Evolutionary conservation across 2,797 vertebrate species (phyloP), one percentile per base, ranked within the genome.

Genomic region (Champsocephalus esox): DNA sequence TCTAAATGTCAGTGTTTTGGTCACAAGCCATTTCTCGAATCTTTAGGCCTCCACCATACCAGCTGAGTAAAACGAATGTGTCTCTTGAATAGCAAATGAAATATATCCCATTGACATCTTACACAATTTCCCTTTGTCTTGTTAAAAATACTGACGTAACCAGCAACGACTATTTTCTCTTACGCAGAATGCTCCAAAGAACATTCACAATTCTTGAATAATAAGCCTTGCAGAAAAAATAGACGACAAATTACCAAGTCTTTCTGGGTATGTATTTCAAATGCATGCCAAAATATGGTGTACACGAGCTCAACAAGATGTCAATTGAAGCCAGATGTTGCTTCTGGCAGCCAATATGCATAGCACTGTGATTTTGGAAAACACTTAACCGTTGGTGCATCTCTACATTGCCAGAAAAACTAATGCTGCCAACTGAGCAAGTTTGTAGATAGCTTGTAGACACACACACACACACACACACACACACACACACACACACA

Each of bases 391-490:
- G 66, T 79, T 50, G 61, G 54, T 38, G 10, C 48, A 57, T 56
- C 9, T 21, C 50, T 44, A 11, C 19, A n/a, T 38, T 73, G 70
- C 63, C 65, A 86, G 59, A 77, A 24, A 45, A 55, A 44, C 32
- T 64, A 38, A 58, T 55, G 55, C 73, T 81, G 54, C 75, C 77
- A 80, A 67, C 55, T 52, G 56, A 73, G 52, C 56, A 68, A 70
- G 70, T 87, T 83, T 83, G 45, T 62, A 74, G 49, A 78, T 80
- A 70, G 70, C 86, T 83, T 83, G 45, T 62, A 74, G 49, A 78
- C 81, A 76, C 73, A 55, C 43, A 44, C 17, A 0, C 54, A 32
- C 32, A 7, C 65, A 52, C 62, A 9, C 63, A 11, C 56, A 45
- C 58, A 51, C 17, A 44, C 48, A 19, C 49, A 8, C 49, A 56